These are phyloP conservation scores for Etheostoma nigrum DNA, from an alignment of 2,797 vertebrate genomes.

Conservation along the genomic window DNA sequence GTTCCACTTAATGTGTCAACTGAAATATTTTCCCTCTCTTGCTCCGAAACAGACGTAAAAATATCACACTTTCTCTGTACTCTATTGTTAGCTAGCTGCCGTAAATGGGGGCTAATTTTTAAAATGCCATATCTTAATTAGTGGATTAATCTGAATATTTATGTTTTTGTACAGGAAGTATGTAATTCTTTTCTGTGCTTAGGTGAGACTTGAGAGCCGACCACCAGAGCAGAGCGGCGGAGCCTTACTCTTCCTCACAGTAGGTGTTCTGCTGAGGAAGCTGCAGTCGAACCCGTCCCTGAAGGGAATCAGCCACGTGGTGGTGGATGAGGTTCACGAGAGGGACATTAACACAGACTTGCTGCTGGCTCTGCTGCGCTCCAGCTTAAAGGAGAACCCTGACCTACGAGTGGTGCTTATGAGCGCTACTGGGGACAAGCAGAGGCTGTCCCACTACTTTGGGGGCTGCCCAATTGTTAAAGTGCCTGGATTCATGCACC, in stretches of 20 bases:
- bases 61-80: too few species aligned
- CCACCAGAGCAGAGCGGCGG: constrained; percentile 90
- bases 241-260: constrained; percentile 95
- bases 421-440: constrained; percentile 95
- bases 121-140: background rate
- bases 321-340: constrained; percentile 98
- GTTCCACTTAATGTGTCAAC: too few species aligned
- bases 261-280: constrained; percentile 94
- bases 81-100: too few species aligned
- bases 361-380: constrained; percentile 93
- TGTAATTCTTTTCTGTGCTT: background rate
- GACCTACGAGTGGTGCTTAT: constrained; percentile 92
- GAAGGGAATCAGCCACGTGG: constrained; percentile 93
- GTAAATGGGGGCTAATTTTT: too few species aligned
- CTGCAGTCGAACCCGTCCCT: constrained; percentile 92
- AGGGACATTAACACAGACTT: constrained; percentile 97
- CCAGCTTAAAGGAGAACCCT: constrained; percentile 87
- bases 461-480: constrained; percentile 90
- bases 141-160: background rate
- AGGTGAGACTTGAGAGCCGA: constrained; percentile 95
- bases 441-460: constrained; percentile 91
- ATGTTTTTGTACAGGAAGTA: background rate
- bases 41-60: too few species aligned
- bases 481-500: constrained; percentile 97
- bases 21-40: too few species aligned